phyloP scores from a whole-genome alignment of 2,888 invertebrate genomes.

The Branchellion lobata region DNA sequence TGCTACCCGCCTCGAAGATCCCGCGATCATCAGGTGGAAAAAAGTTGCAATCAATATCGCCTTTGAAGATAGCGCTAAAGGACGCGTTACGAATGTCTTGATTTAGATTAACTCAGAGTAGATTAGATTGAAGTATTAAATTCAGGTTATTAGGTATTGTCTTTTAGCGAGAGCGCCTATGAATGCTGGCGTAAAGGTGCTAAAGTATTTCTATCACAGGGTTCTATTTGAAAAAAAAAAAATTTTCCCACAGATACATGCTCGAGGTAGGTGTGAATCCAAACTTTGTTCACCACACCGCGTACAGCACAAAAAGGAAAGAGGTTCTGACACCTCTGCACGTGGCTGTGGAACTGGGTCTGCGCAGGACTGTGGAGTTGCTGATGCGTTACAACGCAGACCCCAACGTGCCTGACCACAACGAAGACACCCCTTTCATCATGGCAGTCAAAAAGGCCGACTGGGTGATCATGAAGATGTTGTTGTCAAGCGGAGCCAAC shows the following conservation, averaged over 20 bases:
- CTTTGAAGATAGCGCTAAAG: too few relatives aligned
- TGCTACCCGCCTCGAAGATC: slow-evolving; percentile 52
- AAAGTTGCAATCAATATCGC: neutral
- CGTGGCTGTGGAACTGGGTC: slow-evolving; percentile 52
- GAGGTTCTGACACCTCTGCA: slow-evolving; percentile 53
- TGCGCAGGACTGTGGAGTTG: slow-evolving; percentile 50
- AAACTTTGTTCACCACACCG: slow-evolving; percentile 53
- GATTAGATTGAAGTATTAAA: too few relatives aligned
- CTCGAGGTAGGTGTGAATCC: slow-evolving; percentile 52
- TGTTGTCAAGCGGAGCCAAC: slow-evolving; percentile 53
- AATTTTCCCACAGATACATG: slow-evolving; percentile 52
- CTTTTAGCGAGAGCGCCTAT: too few relatives aligned
- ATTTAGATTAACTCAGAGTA: too few relatives aligned
- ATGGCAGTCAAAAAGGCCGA: slow-evolving; percentile 54
- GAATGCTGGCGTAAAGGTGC: too few relatives aligned
- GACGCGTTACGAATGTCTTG: too few relatives aligned
- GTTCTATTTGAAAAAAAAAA: too few relatives aligned
- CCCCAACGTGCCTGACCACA: slow-evolving; percentile 52
- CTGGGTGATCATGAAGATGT: slow-evolving; percentile 50
- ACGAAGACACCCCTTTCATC: slow-evolving; percentile 52
- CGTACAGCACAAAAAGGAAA: slow-evolving; percentile 51
- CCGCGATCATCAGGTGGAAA: slow-evolving; percentile 49
- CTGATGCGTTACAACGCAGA: slow-evolving; percentile 52
- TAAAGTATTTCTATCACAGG: too few relatives aligned
- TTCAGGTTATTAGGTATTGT: too few relatives aligned